These are phyloP conservation scores for Lates calcarifer DNA, from an alignment of 2,113 vertebrate genomes.

Conservation along the genomic window DNA sequence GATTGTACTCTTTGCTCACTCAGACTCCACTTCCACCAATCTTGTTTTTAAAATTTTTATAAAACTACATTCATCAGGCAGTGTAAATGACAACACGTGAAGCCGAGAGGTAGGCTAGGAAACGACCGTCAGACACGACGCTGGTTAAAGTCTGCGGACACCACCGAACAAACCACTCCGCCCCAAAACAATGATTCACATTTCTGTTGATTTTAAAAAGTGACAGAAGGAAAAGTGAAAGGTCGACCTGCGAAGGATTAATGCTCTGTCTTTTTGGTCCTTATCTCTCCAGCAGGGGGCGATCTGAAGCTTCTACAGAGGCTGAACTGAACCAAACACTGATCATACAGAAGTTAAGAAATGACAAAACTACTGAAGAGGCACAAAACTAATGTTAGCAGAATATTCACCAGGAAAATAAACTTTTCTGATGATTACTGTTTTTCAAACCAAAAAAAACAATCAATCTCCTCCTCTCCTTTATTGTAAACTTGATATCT, in stretches of 20 bases:
- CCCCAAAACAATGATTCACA: too few species aligned
- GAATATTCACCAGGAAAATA: too few species aligned
- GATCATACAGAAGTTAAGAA: too few species aligned
- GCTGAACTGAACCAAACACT: background rate
- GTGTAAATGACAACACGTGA: background rate
- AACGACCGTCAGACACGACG: background rate
- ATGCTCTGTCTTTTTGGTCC: too few species aligned
- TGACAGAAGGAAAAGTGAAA: background rate
- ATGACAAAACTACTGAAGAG: background rate
- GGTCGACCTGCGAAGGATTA: background rate
- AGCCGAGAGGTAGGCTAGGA: constrained; percentile 22
- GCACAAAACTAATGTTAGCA: background rate
- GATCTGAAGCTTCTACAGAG: too few species aligned
- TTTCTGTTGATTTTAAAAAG: too few species aligned
- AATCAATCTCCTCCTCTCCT: too few species aligned
- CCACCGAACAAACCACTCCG: background rate
- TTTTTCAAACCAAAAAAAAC: too few species aligned
- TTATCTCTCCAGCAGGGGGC: too few species aligned
- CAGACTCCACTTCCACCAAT: background rate
- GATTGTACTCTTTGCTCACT: constrained; percentile 68
- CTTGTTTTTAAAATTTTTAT: constrained; percentile 7
- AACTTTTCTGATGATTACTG: too few species aligned
- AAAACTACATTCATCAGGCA: constrained; percentile 76
- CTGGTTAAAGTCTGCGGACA: constrained; percentile 5
- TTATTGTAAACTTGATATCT: background rate